Evolutionary conservation across 2,888 invertebrate species (phyloP), one percentile per base, ranked within the genome.

Genomic region (Zonitis immaculata): DNA sequence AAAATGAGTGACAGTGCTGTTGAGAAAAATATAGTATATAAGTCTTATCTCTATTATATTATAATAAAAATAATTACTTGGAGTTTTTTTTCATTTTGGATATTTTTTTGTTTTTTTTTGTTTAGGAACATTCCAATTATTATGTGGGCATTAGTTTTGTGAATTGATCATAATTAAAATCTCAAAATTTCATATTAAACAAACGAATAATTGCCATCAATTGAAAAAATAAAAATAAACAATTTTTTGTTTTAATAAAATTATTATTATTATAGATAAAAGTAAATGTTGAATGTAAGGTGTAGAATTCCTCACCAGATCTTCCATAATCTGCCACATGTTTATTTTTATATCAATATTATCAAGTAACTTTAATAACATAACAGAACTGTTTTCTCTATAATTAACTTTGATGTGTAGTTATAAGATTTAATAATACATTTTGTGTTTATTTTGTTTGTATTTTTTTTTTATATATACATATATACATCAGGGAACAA

Each of bases 401-500:
- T 49, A 52, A 42, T 52, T 59, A 60, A 62, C 57, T 61, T 35
- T 54, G 59, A 59, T 65, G 64, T 65, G 63, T 57, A 65, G 64
- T 62, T 9, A 63, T 63, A 63, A 65, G 62, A 49, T 35, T 32
- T 35, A 35, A 35, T 35, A 18, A 35, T 35, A 16, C 35, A 35
- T 35, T 35, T 30, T 35, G 27, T 35, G 16, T 35, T 4, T 14
- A 6, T 18, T 35, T 35, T 35, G 9, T 16, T 16, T 35, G 4
- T 35, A 54, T 58, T 58, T 61, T 60, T 57, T 58, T 58, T 52
- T 61, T 57, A 45, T 59, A 54, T n/a, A n/a, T n/a, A n/a, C n/a
- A n/a, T n/a, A n/a, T n/a, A n/a, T n/a, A 51, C 54, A 51, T 67
- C 67, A 66, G 64, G 67, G 66, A 70, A 69, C 69, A 67, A 66